Evolutionary conservation across 1,140 invertebrate genomes (phyloP), one percentile per base, ranked within the genome.

Genomic region (Wasmannia auropunctata): DNA sequence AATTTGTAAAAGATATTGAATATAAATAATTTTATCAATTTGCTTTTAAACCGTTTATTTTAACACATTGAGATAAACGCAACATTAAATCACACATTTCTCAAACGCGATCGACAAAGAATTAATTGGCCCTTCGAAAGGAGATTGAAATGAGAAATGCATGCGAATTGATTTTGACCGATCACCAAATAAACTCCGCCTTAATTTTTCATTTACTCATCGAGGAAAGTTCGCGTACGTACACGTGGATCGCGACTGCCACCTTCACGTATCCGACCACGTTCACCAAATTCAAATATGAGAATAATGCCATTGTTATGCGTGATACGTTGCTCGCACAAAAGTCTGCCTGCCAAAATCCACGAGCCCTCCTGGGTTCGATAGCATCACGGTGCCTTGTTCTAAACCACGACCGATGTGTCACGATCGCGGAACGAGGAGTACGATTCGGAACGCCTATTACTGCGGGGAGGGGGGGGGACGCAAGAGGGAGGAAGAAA

Each of bases 231-330:
- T 19, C 6, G 49, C 28, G 54, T n/a, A 37, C 28, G 54, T n/a
- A 37, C 69, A 86, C 76, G 69, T 86, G 67, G 69, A 46, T 40
- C 54, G 75, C 60, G 49, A 25, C 46, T 34, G 31, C 60, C 60
- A 14, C 63, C 76, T 86, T 80, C 81, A 40, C 14, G 31, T 65
- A 49, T 83, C 62, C 75, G 81, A 76, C 84, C 81, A 89, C 90
- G 90, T 90, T 14, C 88, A 86, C 86, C 88, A 91, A 92, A 92
- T 93, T 92, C 87, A 92, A 92, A 93, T 93, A 83, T 89, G 79
- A n/a, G n/a, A n/a, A 67, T 16, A 14, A 77, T 43, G 63, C 75
- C 63, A 92, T 93, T 93, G 92, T 92, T 93, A 93, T 93, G 89
- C 92, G 85, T 46, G 74, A 49, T 70, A 84, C 87, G 90, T 84